phyloP scores from a whole-genome alignment of 2,888 invertebrate species.

The Hecatera dysodea region DNA sequence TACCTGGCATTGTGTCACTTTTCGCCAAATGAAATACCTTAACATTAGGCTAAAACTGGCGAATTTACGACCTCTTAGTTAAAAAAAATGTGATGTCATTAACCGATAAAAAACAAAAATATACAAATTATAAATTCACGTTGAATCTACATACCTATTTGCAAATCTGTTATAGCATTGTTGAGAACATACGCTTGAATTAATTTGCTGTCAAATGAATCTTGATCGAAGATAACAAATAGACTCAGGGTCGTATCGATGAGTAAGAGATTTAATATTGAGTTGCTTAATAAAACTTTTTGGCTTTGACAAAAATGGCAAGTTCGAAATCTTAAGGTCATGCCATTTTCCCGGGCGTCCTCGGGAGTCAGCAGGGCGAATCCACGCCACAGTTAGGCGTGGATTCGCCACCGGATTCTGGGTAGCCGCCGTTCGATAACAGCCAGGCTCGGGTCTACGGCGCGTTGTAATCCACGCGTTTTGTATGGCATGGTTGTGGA shows the following conservation, averaged over 20 bases:
- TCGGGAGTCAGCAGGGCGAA: no score
- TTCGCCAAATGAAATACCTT: background rate
- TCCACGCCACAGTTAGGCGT: no score
- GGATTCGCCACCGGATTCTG: no score
- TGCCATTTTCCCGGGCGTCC: no score
- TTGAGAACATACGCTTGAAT: background rate
- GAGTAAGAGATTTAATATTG: constrained; percentile 5
- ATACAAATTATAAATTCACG: constrained; percentile 12
- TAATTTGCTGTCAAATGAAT: constrained; percentile 8
- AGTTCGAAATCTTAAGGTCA: background rate
- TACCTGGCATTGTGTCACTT: background rate
- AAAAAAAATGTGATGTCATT: constrained; percentile 12
- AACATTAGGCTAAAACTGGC: no score
- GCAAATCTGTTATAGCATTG: constrained; percentile 9
- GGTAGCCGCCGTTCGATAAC: no score
- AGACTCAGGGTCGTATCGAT: constrained; percentile 28
- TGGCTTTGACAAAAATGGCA: background rate
- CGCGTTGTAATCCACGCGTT: no score
- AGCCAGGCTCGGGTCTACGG: no score
- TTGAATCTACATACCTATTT: constrained; percentile 18
- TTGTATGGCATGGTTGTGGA: no score
- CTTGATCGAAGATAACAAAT: constrained; percentile 16
- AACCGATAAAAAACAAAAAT: background rate
- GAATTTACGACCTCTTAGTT: no score
- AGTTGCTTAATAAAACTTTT: background rate